Evolutionary conservation across 2,113 vertebrate species (phyloP), one percentile per base, ranked within the genome.

Genomic region (Halcyon malimbica): DNA sequence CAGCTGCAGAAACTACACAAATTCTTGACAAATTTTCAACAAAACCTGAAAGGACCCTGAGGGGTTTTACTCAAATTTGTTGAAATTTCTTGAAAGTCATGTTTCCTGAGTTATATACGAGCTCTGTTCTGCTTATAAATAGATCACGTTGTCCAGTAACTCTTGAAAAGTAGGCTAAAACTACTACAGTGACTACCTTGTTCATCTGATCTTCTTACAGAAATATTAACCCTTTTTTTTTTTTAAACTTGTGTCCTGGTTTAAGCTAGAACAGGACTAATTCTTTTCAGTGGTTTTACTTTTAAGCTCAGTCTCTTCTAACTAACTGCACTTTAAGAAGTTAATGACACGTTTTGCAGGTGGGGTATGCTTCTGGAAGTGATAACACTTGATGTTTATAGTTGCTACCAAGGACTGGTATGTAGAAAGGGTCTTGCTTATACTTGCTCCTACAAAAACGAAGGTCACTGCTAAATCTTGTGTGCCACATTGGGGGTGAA

Each of bases 11-110:
- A 87, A 89, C 28, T 3, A 69, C 78, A 83, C 28, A 59, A 54
- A 80, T 92, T 90, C 75, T 90, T 54, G 85, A 93, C 75, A 91
- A 94, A 48, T 44, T 64, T 70, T 89, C 88, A 82, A 62, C 62
- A 85, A 41, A 65, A 37, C 44, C 44, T 75, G 18, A 59, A 51
- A 33, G 63, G 35, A 65, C 57, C 19, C 53, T 65, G 6, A 75
- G 83, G 56, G 64, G 11, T 77, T 91, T 80, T 68, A 83, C 73
- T 83, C 18, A 87, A 35, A 69, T 87, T 82, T 63, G 48, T 48
- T 63, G 78, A 84, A 67, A 79, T 92, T 87, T 93, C 82, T 83
- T 80, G 87, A 95, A 96, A 96, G 46, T 91, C 39, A 13, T 67
- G 39, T 77, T 89, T 96, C 57, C 48, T 69, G 64, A 78, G 50